A percentile compares a stretch with the other conserved stretches of the same genome.
Conservation (phyloP, 2,113 vertebrate genomes). For the Callaeas wilsoni region DNA sequence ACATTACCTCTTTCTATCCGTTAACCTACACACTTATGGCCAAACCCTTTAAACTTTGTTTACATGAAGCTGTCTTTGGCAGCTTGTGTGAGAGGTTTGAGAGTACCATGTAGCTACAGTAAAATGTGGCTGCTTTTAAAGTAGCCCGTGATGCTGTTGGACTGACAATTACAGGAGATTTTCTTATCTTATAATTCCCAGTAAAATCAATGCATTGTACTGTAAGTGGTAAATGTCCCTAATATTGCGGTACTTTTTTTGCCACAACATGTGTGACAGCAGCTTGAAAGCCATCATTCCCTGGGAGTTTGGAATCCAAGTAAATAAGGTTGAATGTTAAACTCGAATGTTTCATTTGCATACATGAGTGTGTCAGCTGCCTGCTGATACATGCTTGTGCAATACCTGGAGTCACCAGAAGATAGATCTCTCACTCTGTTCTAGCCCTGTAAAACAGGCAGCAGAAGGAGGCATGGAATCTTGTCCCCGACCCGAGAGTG, state of each 20-base stretch:
- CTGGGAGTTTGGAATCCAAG: not conserved
- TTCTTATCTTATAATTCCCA: not conserved
- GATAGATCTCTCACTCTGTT: not conserved
- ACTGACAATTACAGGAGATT: not conserved
- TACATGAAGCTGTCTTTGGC: not conserved
- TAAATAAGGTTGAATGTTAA: not conserved
- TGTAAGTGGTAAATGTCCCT: not conserved
- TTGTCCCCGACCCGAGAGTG: not conserved
- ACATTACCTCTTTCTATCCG: rapidly evolving
- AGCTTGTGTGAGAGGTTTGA: not conserved
- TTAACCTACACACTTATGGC: not conserved
- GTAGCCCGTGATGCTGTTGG: not conserved
- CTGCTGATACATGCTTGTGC: not conserved
- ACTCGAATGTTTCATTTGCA: not conserved
- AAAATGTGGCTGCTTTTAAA: not conserved
- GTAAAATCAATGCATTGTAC: not conserved
- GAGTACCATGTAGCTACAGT: not conserved
- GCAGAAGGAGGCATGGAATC: not conserved
- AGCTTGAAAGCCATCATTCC: not conserved
- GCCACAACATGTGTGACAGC: not conserved
- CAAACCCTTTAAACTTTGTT: not conserved
- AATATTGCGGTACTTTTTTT: not conserved
- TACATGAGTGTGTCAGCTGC: not conserved
- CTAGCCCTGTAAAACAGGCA: not conserved
- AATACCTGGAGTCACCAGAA: not conserved